Conservation (phyloP, 2,113 vertebrate species). For the human region DNA sequence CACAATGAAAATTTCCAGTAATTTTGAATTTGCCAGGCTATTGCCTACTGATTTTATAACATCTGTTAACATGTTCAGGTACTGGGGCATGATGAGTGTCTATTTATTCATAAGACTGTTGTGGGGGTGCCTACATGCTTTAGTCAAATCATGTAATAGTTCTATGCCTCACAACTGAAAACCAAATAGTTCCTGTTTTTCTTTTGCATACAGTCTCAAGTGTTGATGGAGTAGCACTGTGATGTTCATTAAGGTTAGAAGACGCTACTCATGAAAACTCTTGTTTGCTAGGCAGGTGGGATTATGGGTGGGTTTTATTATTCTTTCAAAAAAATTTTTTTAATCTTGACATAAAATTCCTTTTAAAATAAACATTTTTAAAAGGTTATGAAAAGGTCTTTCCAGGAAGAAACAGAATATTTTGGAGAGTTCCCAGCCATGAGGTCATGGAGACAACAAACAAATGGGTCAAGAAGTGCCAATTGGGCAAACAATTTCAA, state of each 20-base stretch:
- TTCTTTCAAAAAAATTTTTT: slow-evolving; percentile 53
- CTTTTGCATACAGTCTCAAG: background rate
- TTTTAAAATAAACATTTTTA: slow-evolving; percentile 45
- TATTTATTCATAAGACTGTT: slow-evolving; percentile 34
- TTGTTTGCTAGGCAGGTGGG: background rate
- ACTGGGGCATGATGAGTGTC: background rate
- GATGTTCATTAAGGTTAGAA: background rate
- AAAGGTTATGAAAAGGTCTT: slow-evolving; percentile 59
- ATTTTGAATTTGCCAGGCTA: background rate
- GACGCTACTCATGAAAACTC: background rate
- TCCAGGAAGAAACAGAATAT: background rate
- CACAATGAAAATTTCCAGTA: background rate
- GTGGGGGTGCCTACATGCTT: background rate
- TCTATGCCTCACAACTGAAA: background rate
- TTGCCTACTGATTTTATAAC: background rate
- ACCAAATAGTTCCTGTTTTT: slow-evolving; percentile 21
- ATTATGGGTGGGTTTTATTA: slow-evolving; percentile 1
- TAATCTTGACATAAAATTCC: slow-evolving; percentile 52
- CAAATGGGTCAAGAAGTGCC: background rate
- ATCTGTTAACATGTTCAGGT: background rate
- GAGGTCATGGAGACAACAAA: background rate
- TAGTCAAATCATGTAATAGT: slow-evolving; percentile 35
- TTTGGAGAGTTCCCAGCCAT: background rate
- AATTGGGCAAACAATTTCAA: background rate
- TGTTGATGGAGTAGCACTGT: background rate